phyloP scores from a whole-genome alignment of 2,113 vertebrate genomes.

The Heloderma charlesbogerti region DNA sequence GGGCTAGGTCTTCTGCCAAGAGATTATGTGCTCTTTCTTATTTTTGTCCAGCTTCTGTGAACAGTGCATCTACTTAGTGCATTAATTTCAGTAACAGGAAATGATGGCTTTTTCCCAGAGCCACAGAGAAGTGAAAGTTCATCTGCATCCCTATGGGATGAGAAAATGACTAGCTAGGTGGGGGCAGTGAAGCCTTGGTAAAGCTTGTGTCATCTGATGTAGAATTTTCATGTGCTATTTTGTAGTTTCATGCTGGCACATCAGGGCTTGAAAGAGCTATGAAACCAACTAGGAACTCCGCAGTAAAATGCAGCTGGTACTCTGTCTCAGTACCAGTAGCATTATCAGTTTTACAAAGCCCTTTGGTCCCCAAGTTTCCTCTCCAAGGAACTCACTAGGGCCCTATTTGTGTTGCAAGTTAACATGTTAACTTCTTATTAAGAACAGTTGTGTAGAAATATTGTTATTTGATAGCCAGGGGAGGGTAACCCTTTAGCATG shows the following conservation, averaged over 20 bases:
- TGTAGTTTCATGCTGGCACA: neutral
- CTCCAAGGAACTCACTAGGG: neutral
- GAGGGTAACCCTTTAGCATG: neutral
- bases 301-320: neutral
- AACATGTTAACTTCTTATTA: neutral
- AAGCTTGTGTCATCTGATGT: slow-evolving; percentile 1
- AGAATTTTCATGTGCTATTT: neutral
- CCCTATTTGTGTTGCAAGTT: neutral
- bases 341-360: neutral
- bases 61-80: slow-evolving; percentile 1
- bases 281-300: neutral
- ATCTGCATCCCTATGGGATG: slow-evolving; percentile 1
- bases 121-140: slow-evolving; percentile 5
- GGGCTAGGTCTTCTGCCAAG: neutral
- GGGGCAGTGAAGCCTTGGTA: neutral
- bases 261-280: neutral
- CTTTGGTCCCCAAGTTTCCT: neutral
- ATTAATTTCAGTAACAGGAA: slow-evolving; percentile 13
- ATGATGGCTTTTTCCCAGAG: neutral
- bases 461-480: neutral
- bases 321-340: neutral
- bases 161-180: neutral
- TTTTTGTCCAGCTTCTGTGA: slow-evolving; percentile 15
- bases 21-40: neutral
- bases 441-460: neutral